Base-by-base conservation (phyloP, 2,113 vertebrate species). In the Albula goreensis region DNA sequence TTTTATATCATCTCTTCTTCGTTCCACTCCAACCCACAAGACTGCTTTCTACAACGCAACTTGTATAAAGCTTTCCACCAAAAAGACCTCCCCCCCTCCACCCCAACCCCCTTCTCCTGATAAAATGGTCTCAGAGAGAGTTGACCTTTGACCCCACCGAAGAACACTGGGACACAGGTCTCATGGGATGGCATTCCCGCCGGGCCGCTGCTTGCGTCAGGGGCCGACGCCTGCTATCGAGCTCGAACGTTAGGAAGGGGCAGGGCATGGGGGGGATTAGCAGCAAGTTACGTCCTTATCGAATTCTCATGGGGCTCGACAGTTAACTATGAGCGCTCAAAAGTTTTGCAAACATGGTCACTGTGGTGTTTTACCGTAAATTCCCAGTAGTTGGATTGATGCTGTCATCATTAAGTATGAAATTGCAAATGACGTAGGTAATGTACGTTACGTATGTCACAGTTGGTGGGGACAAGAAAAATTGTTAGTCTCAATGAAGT, bases 81-180 rank as follows among this genome's bases (percentile, higher is more conserved):
- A 89, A 89, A 89, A 88, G 86, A 85, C 83, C 2, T 11, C 80
- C 49, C 8, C 25, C 57, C 78, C 82, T 57, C 85, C 88, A 90
- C 85, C 89, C 89, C 77, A 92, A 88, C 88, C 92, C 85, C 82
- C 22, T 87, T 82, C 85, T 94, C 91, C 85, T 94, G 92, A 94
- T 93, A 91, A 93, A 94, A 85, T 78, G 86, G 91, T 90, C 91
- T 90, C 91, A 87, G 87, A 89, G 78, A 88, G 83, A 87, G 91
- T 83, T 89, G 89, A 93, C 85, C 92, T 93, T 78, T 91, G 91
- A 92, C 93, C 93, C 88, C 63, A 80, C 52, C 86, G 25, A 83
- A 86, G 89, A 91, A 90, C 88, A 80, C 90, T 87, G 87, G 84
- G 90, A 84, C 83, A 79, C 87, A 84, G 85, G 86, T 85, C 85